These are phyloP conservation scores for Eudemis profundana DNA, from an alignment of 2,888 invertebrate species.

Conservation along the genomic window DNA sequence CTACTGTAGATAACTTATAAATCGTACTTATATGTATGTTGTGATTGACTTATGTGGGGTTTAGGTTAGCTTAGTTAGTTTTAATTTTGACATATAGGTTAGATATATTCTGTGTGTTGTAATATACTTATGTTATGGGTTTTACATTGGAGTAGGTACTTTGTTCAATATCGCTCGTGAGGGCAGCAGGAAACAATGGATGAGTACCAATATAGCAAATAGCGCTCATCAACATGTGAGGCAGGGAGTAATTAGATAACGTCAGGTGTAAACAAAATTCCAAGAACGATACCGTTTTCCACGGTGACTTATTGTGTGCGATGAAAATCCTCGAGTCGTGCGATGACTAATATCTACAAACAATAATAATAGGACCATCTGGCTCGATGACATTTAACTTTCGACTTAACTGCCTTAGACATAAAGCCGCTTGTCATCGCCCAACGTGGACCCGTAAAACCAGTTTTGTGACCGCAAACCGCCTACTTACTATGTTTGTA, in stretches of 20 bases:
- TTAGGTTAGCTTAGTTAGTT: no score
- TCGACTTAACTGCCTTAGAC: slow-evolving; percentile 52
- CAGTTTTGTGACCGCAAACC: slow-evolving; percentile 73
- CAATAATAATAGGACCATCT: slow-evolving; percentile 55
- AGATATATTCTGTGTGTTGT: no score
- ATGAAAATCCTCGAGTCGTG: slow-evolving; percentile 40
- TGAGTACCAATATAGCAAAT: background rate
- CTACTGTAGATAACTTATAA: no score
- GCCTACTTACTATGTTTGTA: slow-evolving; percentile 54
- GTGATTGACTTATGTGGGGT: no score
- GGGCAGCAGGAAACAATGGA: background rate
- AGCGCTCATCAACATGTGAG: slow-evolving; percentile 23
- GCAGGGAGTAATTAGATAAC: slow-evolving; percentile 34
- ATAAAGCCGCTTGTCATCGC: slow-evolving; percentile 56
- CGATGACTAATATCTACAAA: slow-evolving; percentile 66
- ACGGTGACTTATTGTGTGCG: slow-evolving; percentile 40
- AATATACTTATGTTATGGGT: no score
- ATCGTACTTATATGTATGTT: no score
- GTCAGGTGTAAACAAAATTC: slow-evolving; percentile 37
- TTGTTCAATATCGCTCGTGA: no score
- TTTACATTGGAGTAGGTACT: no score
- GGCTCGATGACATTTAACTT: slow-evolving; percentile 49
- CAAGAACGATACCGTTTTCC: slow-evolving; percentile 35
- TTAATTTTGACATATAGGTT: no score
- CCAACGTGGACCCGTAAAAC: slow-evolving; percentile 58